Evolutionary conservation across 2,113 vertebrate genomes (phyloP).

Genomic region (Tychaedon coryphoeus): DNA sequence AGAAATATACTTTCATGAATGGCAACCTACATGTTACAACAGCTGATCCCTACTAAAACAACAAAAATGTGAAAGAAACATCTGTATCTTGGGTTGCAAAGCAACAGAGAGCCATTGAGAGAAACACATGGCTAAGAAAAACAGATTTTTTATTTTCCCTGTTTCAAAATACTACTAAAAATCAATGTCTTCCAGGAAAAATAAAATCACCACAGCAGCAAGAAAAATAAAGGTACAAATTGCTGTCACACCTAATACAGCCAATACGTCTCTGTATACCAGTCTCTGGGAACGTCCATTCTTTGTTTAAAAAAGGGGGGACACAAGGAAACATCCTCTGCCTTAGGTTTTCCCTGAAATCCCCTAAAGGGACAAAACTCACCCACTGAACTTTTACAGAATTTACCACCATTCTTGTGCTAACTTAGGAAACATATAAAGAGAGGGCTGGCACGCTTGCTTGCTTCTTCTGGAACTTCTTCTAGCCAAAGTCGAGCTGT

Average conservation of each 20-base stretch:
- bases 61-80: neutral
- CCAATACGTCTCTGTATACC: neutral
- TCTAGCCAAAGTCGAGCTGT: neutral
- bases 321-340: neutral
- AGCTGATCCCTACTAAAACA: neutral
- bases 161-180: neutral
- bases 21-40: neutral
- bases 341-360: neutral
- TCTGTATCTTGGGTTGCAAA: neutral
- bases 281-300: rapidly evolving
- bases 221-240: neutral
- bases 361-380: neutral
- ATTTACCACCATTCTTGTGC: neutral
- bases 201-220: neutral
- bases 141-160: rapidly evolving
- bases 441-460: neutral
- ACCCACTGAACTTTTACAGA: neutral
- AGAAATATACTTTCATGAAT: neutral
- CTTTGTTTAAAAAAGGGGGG: neutral
- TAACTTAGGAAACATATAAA: neutral
- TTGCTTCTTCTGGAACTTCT: neutral
- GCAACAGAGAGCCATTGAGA: neutral
- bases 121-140: neutral
- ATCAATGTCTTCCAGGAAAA: neutral
- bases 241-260: rapidly evolving